These are phyloP conservation scores for Drosophila biarmipes DNA, from an alignment of 1,140 invertebrate genomes.

Conservation along the genomic window DNA sequence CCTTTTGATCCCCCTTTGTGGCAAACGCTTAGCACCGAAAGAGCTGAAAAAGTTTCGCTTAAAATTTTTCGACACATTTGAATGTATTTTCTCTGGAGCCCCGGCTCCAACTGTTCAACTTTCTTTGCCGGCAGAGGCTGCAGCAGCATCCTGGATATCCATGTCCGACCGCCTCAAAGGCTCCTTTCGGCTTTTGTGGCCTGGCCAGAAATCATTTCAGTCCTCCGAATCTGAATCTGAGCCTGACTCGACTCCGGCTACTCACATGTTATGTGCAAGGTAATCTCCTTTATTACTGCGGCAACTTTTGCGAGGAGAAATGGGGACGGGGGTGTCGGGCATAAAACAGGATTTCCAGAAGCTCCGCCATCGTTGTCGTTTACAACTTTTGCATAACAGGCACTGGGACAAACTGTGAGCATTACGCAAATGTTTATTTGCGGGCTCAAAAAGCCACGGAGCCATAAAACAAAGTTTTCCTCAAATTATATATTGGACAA, in stretches of 20 bases:
- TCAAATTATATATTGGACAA: slow-evolving; percentile 63
- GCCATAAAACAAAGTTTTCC: slow-evolving; percentile 75
- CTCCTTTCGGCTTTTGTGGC: slow-evolving; percentile 43
- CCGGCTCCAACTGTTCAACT: slow-evolving; percentile 5
- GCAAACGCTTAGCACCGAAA: slow-evolving; percentile 23
- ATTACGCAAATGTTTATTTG: slow-evolving; percentile 81
- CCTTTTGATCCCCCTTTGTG: slow-evolving; percentile 17
- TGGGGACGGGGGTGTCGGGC: slow-evolving; percentile 4
- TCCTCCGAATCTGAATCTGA: slow-evolving; percentile 16
- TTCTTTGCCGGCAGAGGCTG: slow-evolving; percentile 18
- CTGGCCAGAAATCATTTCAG: slow-evolving; percentile 55
- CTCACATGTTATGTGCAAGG: slow-evolving; percentile 75
- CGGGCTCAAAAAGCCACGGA: slow-evolving; percentile 51
- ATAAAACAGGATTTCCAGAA: slow-evolving; percentile 70
- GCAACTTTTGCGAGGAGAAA: slow-evolving; percentile 60
- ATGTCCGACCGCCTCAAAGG: slow-evolving; percentile 50
- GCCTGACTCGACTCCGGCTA: slow-evolving; percentile 24
- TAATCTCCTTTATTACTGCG: slow-evolving; percentile 82
- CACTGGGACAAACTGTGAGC: slow-evolving; percentile 62
- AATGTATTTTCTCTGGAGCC: slow-evolving; percentile 7
- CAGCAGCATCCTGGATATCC: slow-evolving; percentile 20
- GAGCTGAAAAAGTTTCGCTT: slow-evolving; percentile 15
- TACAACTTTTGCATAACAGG: slow-evolving; percentile 75
- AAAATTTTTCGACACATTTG: slow-evolving; percentile 12
- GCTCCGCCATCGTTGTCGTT: slow-evolving; percentile 38